Percentiles rank a stretch among this genome's conserved stretches.
Conservation (phyloP, 92 coral and sea anemone species). For the Chrysogorgia sp. region DNA sequence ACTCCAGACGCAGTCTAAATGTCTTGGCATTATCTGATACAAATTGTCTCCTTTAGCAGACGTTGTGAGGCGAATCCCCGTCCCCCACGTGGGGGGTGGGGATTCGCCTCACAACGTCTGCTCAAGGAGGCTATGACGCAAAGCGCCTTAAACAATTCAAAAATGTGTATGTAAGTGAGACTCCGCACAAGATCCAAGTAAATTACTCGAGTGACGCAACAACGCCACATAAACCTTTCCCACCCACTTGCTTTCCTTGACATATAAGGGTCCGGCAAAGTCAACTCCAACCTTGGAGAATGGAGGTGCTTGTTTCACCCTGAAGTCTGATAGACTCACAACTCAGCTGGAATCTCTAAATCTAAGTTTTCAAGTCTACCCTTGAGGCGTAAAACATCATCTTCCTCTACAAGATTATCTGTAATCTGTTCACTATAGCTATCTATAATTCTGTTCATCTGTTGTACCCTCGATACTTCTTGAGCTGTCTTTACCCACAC, state of each 20-base stretch:
- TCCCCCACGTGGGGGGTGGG: too few relatives aligned
- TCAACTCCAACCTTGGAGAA: conserved; percentile 11
- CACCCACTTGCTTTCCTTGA: neutral
- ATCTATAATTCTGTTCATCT: conserved; percentile 21
- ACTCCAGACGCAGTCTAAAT: too few relatives aligned
- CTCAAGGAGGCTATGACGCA: too few relatives aligned
- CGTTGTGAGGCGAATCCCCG: too few relatives aligned
- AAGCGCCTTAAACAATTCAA: neutral
- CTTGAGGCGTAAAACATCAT: conserved; percentile 30
- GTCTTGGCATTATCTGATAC: too few relatives aligned
- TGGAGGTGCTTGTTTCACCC: neutral
- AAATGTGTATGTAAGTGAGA: neutral
- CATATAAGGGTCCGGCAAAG: conserved; percentile 15
- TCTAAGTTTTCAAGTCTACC: conserved; percentile 40
- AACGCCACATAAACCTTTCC: conserved; percentile 9
- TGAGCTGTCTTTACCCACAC: conserved; percentile 45
- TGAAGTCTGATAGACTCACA: conserved; percentile 6
- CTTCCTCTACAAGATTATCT: conserved; percentile 19
- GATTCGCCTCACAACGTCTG: too few relatives aligned
- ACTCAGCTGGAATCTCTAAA: neutral
- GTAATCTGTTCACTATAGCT: conserved; percentile 33
- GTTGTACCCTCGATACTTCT: neutral
- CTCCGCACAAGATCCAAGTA: neutral
- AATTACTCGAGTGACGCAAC: neutral
- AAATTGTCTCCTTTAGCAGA: too few relatives aligned